A percentile compares a stretch with the other conserved stretches of the same genome.
Conservation (phyloP, 2,888 invertebrate genomes). For the Apotomis betuletana region DNA sequence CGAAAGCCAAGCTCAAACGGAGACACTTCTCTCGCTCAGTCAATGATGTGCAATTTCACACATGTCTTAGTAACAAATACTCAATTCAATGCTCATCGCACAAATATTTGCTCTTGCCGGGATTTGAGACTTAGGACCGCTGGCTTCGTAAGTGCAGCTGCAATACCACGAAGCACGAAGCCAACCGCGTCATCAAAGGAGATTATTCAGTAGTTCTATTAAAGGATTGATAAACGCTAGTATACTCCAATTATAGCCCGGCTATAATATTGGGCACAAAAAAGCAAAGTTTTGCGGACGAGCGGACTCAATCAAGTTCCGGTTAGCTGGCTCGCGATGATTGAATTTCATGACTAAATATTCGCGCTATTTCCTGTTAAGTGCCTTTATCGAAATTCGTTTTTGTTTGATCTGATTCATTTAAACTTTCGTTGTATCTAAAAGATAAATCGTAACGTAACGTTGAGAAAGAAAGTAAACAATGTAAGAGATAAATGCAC, state of each 20-base stretch:
- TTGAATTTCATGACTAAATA: constrained; percentile 40
- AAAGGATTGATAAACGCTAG: not conserved
- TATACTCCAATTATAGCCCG: not conserved
- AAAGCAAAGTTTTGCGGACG: constrained; percentile 23
- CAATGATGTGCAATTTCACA: too few relatives aligned
- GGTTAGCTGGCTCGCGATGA: constrained; percentile 31
- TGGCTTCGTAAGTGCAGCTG: too few relatives aligned
- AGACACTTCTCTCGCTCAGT: too few relatives aligned
- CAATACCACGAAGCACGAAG: too few relatives aligned
- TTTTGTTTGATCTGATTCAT: constrained; percentile 27
- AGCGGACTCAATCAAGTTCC: constrained; percentile 28
- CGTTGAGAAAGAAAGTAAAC: constrained; percentile 21
- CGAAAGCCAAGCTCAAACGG: too few relatives aligned
- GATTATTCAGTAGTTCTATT: not conserved
- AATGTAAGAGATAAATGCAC: constrained; percentile 8
- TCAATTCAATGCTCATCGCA: too few relatives aligned
- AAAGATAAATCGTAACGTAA: constrained; percentile 25
- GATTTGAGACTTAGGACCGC: too few relatives aligned
- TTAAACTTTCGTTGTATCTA: constrained; percentile 24
- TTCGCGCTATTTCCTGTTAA: constrained; percentile 37
- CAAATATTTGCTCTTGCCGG: too few relatives aligned
- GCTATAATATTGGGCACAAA: constrained; percentile 10
- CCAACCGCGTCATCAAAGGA: too few relatives aligned
- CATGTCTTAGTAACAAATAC: too few relatives aligned
- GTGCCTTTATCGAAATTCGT: constrained; percentile 8